Evolutionary conservation across 2,113 vertebrate species (phyloP).

Genomic region (Paramisgurnus dabryanus): DNA sequence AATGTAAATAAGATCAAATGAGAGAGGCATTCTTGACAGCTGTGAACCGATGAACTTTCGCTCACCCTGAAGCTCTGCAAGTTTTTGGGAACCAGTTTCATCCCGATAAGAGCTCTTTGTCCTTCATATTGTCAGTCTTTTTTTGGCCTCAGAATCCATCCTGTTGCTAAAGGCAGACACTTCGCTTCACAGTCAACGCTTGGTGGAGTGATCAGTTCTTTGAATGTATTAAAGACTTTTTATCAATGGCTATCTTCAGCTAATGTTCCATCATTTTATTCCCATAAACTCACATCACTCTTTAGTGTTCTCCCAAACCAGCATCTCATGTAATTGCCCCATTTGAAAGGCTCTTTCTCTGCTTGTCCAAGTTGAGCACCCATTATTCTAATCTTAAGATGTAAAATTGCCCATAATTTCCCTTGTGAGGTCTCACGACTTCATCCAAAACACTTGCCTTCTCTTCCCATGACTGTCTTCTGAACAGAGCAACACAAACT

Average conservation of each 20-base stretch:
- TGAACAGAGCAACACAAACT: slow-evolving; percentile 71
- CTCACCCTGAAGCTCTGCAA: slow-evolving; percentile 60
- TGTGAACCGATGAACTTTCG: slow-evolving; percentile 72
- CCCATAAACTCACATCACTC: slow-evolving; percentile 53
- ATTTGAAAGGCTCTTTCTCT: slow-evolving; percentile 73
- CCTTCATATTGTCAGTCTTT: slow-evolving; percentile 43
- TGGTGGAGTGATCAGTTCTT: slow-evolving; percentile 42
- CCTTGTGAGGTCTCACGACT: slow-evolving; percentile 71
- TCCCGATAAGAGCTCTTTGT: slow-evolving; percentile 1
- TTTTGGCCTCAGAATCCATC: slow-evolving; percentile 58
- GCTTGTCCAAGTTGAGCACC: slow-evolving; percentile 73
- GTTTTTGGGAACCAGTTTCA: slow-evolving; percentile 35
- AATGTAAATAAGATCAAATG: slow-evolving; percentile 67
- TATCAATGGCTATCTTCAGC: slow-evolving; percentile 53
- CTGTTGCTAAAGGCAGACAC: not conserved
- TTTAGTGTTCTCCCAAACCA: slow-evolving; percentile 69
- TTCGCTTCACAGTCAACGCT: no score
- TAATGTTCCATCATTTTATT: slow-evolving; percentile 14
- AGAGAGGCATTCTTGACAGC: slow-evolving; percentile 72
- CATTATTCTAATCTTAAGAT: slow-evolving; percentile 82
- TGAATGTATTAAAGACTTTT: slow-evolving; percentile 57
- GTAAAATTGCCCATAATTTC: slow-evolving; percentile 83
- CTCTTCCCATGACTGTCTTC: slow-evolving; percentile 63
- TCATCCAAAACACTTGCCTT: slow-evolving; percentile 63
- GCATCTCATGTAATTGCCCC: slow-evolving; percentile 72